Evolutionary conservation across 2,113 vertebrate species (phyloP).

Genomic region (Grammomys surdaster): DNA sequence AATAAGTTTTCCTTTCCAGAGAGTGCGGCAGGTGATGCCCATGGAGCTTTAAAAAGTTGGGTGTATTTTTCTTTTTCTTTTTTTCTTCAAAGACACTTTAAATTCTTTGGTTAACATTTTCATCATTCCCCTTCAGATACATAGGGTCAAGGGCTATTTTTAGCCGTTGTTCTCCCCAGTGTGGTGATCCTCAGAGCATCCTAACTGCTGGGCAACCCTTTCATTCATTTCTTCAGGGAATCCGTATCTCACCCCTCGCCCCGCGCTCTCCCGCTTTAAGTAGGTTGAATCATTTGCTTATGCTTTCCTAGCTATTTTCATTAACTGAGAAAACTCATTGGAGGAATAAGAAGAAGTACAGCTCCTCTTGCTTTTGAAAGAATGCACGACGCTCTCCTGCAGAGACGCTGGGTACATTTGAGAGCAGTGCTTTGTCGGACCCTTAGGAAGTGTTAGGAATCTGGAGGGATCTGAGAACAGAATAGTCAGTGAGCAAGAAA

Average conservation of each 20-base stretch:
- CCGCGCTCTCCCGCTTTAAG: conserved; percentile 52
- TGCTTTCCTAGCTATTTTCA: conserved; percentile 30
- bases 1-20: conserved; percentile 47
- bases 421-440: conserved; percentile 48
- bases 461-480: background rate
- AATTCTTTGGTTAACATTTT: conserved; percentile 79
- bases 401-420: background rate
- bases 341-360: conserved; percentile 6
- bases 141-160: conserved; percentile 73
- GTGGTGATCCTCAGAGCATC: conserved; percentile 69
- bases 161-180: conserved; percentile 70
- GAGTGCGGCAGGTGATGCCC: conserved; percentile 63
- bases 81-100: conserved; percentile 82
- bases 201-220: conserved; percentile 65
- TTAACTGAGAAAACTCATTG: background rate
- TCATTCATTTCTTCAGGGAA: conserved; percentile 69
- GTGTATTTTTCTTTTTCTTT: conserved; percentile 70
- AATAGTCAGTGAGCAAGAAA: background rate
- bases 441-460: background rate
- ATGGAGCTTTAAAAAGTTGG: conserved; percentile 60
- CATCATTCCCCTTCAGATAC: conserved; percentile 65
- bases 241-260: background rate
- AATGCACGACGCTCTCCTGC: background rate
- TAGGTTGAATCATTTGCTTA: conserved; percentile 62
- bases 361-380: background rate